Base-by-base conservation (phyloP, 2,797 vertebrate genomes). In the Sus cebifrons region DNA sequence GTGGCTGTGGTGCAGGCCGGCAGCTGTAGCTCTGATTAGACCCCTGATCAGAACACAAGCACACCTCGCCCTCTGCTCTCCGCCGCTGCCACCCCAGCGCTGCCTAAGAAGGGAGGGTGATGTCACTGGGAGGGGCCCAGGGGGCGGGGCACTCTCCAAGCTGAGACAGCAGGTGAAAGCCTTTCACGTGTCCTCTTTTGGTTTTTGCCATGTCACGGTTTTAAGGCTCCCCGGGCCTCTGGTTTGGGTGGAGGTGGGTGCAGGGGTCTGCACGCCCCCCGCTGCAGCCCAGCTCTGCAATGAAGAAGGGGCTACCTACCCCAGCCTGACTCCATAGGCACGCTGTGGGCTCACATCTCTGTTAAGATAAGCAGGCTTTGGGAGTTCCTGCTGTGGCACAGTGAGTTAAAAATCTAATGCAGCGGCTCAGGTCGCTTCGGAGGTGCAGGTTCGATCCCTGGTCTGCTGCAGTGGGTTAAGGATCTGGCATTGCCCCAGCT, bases 341-440 rank as follows among this genome's bases (percentile, higher is more conserved):
- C 29, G 44, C 29, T 0, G 0, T 9, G 17, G 25, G 60, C 44
- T 54, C 2, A 0, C 21, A 11, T 18, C n/a, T 87, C 75, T 0
- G 0, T 15, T 9, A 40, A 18, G 18, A 58, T 3, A 67, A 40
- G 29, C 20, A 23, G 60, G 70, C 71, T 85, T 58, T 16, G 32
- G 77, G 65, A 54, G 25, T 32, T 25, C 60, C 18, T 52, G 44
- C 44, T 10, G 44, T 49, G 44, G 44, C 44, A 10, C 44, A 49
- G 44, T 9, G 44, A 10, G 9, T 49, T 49, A 49, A 49, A 49
- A 49, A 49, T 49, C 44, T 49, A 49, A 49, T 49, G 44, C 6
- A 49, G 44, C 9, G 5, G 44, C 44, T 49, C 44, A 49, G 44
- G 44, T 49, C 44, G 44, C 44, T 49, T 49, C 9, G 44, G 44